Percentiles rank a stretch among this genome's conserved stretches.
Conservation (phyloP, 2,888 invertebrate genomes). For the Lycocerus yunnanus region DNA sequence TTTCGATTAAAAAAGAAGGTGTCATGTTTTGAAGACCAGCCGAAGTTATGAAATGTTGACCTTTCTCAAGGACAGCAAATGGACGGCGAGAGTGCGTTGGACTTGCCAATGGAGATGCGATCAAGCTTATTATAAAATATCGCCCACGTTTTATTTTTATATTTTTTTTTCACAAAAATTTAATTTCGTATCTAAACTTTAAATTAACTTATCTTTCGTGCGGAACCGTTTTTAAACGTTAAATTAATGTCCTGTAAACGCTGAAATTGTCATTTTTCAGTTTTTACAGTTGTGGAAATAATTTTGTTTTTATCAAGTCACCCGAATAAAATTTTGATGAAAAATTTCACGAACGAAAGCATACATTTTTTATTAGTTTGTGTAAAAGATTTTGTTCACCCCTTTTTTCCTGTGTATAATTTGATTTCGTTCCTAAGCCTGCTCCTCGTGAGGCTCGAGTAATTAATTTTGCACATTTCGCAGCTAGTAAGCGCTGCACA, state of each 20-base stretch:
- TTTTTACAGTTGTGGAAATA: background rate
- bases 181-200: background rate
- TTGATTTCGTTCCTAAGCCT: background rate
- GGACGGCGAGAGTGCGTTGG: background rate
- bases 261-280: background rate
- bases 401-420: background rate
- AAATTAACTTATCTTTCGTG: background rate
- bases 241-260: constrained; percentile 3
- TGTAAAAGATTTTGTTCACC: background rate
- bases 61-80: background rate
- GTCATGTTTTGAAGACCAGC: background rate
- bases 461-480: background rate
- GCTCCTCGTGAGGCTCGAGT: background rate
- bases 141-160: background rate
- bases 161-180: background rate
- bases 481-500: background rate
- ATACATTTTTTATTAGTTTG: background rate
- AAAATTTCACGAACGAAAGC: background rate
- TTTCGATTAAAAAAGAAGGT: background rate
- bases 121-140: background rate
- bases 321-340: constrained; percentile 4
- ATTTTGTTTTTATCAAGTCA: background rate
- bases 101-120: background rate
- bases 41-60: background rate
- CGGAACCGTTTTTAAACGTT: background rate